Evolutionary conservation across 2,797 vertebrate genomes (phyloP).

Genomic region (Poecilia wingei): DNA sequence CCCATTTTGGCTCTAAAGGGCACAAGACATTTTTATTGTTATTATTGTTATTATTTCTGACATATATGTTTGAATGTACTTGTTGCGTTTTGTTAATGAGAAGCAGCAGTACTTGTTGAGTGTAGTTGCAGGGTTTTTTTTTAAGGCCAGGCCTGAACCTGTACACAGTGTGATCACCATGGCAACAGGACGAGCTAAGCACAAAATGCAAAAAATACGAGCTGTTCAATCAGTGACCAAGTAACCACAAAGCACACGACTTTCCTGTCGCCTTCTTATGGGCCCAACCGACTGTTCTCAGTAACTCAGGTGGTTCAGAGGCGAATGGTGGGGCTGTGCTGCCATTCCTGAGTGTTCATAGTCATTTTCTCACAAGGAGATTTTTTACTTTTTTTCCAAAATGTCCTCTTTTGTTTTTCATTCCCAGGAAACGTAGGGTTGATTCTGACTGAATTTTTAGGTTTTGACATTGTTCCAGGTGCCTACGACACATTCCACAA

Average conservation of each 20-base stretch:
- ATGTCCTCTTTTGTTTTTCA: conserved; percentile 78
- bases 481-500: conserved; percentile 69
- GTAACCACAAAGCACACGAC: conserved; percentile 82
- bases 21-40: conserved; percentile 13
- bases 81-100: conserved; percentile 35
- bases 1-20: conserved; percentile 26
- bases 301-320: conserved; percentile 95
- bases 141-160: conserved; percentile 12
- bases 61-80: conserved; percentile 40
- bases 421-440: conserved; percentile 69
- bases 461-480: conserved; percentile 53
- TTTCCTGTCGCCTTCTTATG: conserved; percentile 82
- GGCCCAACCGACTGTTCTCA: conserved; percentile 74
- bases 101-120: conserved; percentile 36
- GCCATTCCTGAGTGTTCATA: conserved; percentile 85
- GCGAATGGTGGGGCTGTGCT: conserved; percentile 86
- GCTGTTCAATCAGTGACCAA: conserved; percentile 61
- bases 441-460: conserved; percentile 46
- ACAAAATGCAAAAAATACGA: conserved; percentile 58
- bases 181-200: conserved; percentile 70
- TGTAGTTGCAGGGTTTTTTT: neutral
- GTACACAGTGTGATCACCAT: conserved; percentile 71
- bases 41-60: conserved; percentile 3
- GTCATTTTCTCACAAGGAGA: conserved; percentile 73
- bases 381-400: neutral